Base-by-base conservation (phyloP, 2,888 invertebrate genomes). In the Sarcophaga subvicina region DNA sequence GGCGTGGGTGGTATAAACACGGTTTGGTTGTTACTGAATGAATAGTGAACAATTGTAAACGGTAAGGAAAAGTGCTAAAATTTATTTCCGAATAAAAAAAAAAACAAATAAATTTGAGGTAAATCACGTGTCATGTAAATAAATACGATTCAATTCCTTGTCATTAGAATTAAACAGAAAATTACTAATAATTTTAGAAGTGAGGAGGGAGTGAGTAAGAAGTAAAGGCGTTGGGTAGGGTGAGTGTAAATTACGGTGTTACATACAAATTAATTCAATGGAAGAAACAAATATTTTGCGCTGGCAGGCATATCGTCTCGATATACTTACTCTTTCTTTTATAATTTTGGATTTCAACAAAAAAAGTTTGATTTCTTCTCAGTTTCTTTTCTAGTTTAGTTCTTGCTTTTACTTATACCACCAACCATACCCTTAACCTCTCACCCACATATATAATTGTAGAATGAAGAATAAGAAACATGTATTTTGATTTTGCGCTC, bases 81-180 rank as follows among this genome's bases (percentile, higher is more conserved):
- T 60, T 54, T 37, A 37, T 37, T 37, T 37, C 37, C 8, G 37
- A 67, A 12, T 25, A 25, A 25, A 45, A 5, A 47, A 60, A 11
- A 17, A 12, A 62, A 37, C 45, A 20, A 73, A 75, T 2, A 45
- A 80, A 80, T 72, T 79, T 73, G 63, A 77, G 80, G 77, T 83
- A 76, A 84, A 87, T 87, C 87, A 87, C 87, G 87, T 87, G 87
- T 82, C 87, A 87, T 84, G 84, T 76, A 84, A 87, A 84, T 79
- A 59, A 37, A 37, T 37, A 37, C 37, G 37, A 37, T 37, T 37
- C 63, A 84, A 87, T 84, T 75, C 84, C 81, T 82, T 87, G 84
- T 85, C 66, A 80, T 85, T 85, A 76, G 70, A 72, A 22, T 72
- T 80, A 67, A 80, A 80, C 22, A 27, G 27, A 77, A n/a, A 85